phyloP scores from a whole-genome alignment of 64 coral and sea anemone genomes.

The Cladopsammia gracilis region DNA sequence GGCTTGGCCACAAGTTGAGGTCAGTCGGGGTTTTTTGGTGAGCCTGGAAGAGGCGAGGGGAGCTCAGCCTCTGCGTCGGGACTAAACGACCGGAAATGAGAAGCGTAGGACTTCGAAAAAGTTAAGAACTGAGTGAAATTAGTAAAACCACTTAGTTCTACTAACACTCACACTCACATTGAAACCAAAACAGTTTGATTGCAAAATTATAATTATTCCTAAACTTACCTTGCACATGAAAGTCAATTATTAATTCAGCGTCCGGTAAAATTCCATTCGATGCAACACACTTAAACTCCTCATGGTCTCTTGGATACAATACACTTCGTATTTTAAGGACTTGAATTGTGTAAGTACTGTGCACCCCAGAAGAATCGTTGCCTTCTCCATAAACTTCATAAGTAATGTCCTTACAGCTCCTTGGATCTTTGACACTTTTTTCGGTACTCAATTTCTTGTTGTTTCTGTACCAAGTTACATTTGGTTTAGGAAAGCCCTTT shows the following conservation, averaged over 20 bases:
- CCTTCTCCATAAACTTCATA: constrained; percentile 3
- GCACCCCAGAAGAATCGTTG: background rate
- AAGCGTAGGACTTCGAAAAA: no score
- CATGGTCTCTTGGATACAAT: constrained; percentile 31
- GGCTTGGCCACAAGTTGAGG: no score
- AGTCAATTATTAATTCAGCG: background rate
- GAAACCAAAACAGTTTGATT: no score
- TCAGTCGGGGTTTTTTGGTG: no score
- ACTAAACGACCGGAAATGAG: no score
- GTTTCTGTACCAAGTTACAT: constrained; percentile 30
- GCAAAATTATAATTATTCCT: no score
- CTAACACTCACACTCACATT: no score
- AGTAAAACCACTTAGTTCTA: no score
- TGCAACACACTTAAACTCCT: constrained; percentile 18
- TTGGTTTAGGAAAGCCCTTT: background rate
- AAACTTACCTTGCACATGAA: constrained; percentile 42
- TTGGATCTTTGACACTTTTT: background rate
- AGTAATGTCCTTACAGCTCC: background rate
- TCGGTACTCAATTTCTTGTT: background rate
- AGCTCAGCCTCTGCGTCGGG: no score
- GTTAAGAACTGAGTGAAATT: no score
- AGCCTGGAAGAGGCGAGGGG: no score
- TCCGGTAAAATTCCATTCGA: background rate
- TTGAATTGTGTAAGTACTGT: background rate
- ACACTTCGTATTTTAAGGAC: constrained; percentile 25